Evolutionary conservation across 2,888 invertebrate species (phyloP).

Genomic region (Cyclophora punctaria): DNA sequence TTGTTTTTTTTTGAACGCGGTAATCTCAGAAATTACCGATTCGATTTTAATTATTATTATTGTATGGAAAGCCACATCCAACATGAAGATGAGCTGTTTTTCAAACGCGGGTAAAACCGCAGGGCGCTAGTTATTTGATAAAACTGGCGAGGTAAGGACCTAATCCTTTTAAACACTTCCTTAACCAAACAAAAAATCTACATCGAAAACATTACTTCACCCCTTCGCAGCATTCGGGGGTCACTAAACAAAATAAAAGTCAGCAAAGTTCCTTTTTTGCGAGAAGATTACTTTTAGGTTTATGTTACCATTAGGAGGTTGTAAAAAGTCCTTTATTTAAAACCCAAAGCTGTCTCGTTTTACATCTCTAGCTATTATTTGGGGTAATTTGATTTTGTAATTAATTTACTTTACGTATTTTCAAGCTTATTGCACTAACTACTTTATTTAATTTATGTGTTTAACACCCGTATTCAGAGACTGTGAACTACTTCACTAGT

Average conservation of each 20-base stretch:
- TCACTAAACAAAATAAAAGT: constrained; percentile 5
- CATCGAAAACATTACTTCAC: neutral
- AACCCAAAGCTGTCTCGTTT: constrained; percentile 1
- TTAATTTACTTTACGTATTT: neutral
- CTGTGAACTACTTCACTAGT: no score
- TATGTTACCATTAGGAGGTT: constrained; percentile 4
- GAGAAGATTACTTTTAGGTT: constrained; percentile 6
- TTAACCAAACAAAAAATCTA: neutral
- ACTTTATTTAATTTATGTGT: neutral
- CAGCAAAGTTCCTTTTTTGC: constrained; percentile 1
- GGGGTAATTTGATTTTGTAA: neutral
- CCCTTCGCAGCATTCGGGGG: neutral
- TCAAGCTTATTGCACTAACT: neutral
- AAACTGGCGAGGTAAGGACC: no score
- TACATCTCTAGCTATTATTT: neutral
- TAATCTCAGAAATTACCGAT: no score
- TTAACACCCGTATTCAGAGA: no score
- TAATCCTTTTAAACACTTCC: no score
- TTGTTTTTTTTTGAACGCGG: no score
- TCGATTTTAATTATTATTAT: no score
- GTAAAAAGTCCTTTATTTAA: constrained; percentile 5
- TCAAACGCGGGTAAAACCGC: neutral
- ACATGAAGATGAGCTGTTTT: neutral
- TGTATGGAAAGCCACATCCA: no score
- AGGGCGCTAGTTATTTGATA: no score